Percentiles rank a stretch among this genome's conserved stretches.
These are phyloP conservation scores for Phocides pigmalion DNA, from an alignment of 1,140 invertebrate species.

Conservation along the genomic window DNA sequence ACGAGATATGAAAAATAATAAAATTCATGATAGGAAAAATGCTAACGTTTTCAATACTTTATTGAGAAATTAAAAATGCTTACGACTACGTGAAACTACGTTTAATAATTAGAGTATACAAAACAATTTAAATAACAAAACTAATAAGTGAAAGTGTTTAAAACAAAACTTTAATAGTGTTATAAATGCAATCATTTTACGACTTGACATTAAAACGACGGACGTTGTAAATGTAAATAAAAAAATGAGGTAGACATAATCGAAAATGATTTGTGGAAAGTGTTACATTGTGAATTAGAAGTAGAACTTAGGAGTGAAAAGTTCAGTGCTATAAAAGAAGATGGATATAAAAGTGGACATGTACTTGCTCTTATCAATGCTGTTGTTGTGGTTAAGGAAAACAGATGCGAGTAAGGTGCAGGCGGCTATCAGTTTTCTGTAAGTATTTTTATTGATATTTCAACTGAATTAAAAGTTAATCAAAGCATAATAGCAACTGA, in stretches of 20 bases:
- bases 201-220: background rate
- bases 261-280: constrained; percentile 21
- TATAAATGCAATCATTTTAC: constrained; percentile 6
- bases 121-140: no score
- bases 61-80: no score
- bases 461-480: no score
- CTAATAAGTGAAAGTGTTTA: no score
- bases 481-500: no score
- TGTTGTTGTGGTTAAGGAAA: constrained; percentile 42
- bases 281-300: background rate
- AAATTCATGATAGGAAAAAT: no score
- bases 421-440: constrained; percentile 74
- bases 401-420: constrained; percentile 62
- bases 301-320: background rate
- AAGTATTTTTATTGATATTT: constrained; percentile 48
- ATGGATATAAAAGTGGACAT: constrained; percentile 37
- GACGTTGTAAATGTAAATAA: constrained; percentile 6
- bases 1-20: no score
- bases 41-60: no score
- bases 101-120: no score
- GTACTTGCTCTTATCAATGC: constrained; percentile 38
- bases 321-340: constrained; percentile 16
- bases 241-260: background rate
- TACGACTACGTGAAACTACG: no score
- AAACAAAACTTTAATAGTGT: background rate